These are phyloP conservation scores for Pseudomyrmex sp. DNA, from an alignment of 1,140 invertebrate species.

Conservation along the genomic window DNA sequence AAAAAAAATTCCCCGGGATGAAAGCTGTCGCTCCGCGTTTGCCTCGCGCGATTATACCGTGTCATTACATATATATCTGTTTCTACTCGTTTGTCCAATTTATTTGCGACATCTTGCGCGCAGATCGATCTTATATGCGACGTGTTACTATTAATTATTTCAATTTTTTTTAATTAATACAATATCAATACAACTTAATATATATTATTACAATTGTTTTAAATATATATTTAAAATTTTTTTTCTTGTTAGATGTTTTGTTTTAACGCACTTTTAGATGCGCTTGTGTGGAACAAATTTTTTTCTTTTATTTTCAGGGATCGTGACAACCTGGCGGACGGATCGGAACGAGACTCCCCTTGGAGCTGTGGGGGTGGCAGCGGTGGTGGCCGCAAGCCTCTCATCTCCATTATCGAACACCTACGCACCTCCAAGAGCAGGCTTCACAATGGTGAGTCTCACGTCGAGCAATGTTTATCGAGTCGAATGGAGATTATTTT, in stretches of 20 bases:
- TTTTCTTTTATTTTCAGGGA: constrained; percentile 64
- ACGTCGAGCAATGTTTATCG: constrained; percentile 12
- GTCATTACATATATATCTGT: constrained; percentile 18
- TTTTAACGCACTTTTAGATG: background rate
- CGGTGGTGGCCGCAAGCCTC: constrained; percentile 76
- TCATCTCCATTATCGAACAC: constrained; percentile 81
- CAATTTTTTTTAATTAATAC: background rate
- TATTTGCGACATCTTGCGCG: constrained; percentile 17
- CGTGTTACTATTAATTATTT: constrained; percentile 17
- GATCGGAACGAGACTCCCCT: constrained; percentile 76
- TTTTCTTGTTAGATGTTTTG: background rate
- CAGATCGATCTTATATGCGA: background rate
- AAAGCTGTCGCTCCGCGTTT: background rate
- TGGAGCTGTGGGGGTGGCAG: constrained; percentile 78
- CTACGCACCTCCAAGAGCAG: constrained; percentile 77
- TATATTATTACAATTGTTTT: constrained; percentile 16
- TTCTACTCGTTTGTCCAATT: constrained; percentile 2
- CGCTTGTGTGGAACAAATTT: constrained; percentile 3
- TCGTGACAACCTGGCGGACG: constrained; percentile 81
- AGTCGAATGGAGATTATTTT: background rate
- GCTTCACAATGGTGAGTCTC: constrained; percentile 77
- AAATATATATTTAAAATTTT: background rate
- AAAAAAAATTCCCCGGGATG: constrained; percentile 42
- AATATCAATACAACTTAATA: constrained; percentile 12
- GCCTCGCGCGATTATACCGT: background rate